Evolutionary conservation across 1,140 invertebrate species (phyloP).

Genomic region (Contarinia nasturtii): DNA sequence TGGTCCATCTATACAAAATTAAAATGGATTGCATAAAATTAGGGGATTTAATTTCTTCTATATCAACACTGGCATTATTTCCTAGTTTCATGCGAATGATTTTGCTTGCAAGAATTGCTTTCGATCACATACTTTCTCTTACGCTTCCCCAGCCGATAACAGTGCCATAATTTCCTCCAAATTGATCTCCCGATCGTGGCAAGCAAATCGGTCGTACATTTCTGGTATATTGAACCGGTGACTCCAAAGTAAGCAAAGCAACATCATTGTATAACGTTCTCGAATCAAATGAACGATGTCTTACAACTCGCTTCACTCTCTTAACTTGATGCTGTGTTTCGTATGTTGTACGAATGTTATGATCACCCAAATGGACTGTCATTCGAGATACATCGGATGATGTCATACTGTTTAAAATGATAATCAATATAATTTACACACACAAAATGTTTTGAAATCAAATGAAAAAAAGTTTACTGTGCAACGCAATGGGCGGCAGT

Average conservation of each 20-base stretch:
- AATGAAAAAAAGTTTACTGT: slow-evolving; percentile 38
- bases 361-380: slow-evolving; percentile 59
- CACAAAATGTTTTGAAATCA: not conserved
- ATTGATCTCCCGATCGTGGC: slow-evolving; percentile 32
- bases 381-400: slow-evolving; percentile 67
- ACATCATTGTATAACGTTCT: slow-evolving; percentile 75
- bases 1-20: slow-evolving; percentile 51
- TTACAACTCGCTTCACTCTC: slow-evolving; percentile 58
- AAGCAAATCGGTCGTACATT: slow-evolving; percentile 69
- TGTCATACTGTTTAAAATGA: slow-evolving; percentile 49
- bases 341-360: slow-evolving; percentile 53
- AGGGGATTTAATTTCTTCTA: too few relatives aligned
- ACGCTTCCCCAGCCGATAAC: slow-evolving; percentile 74
- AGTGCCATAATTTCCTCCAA: slow-evolving; percentile 47
- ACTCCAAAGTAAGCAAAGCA: slow-evolving; percentile 62
- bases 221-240: slow-evolving; percentile 51
- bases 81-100: too few relatives aligned
- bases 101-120: too few relatives aligned
- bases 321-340: slow-evolving; percentile 56
- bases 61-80: too few relatives aligned
- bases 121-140: slow-evolving; percentile 44
- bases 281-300: slow-evolving; percentile 66
- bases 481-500: slow-evolving; percentile 84
- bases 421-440: not conserved
- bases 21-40: slow-evolving; percentile 8